Percentiles rank a stretch among this genome's conserved stretches.
phyloP scores from a whole-genome alignment of 1,140 invertebrate genomes.

The Agrypnia vestita region DNA sequence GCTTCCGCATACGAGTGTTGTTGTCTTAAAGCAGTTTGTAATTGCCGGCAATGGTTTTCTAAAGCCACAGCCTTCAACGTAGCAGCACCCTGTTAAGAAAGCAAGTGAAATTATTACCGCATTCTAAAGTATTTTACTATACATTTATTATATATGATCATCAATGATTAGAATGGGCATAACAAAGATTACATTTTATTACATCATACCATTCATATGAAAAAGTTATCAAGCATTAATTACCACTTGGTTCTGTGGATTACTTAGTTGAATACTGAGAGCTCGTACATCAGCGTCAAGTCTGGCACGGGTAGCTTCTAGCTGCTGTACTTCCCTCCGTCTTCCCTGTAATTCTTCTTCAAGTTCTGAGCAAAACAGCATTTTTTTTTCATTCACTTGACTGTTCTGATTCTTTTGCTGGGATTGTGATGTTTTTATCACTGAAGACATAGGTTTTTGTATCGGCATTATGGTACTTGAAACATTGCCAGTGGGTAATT shows the following conservation, averaged over 20 bases:
- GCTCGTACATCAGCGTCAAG: conserved; percentile 47
- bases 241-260: conserved; percentile 49
- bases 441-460: conserved; percentile 64
- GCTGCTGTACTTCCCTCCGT: conserved; percentile 60
- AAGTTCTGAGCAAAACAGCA: conserved; percentile 60
- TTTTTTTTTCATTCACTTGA: conserved; percentile 68
- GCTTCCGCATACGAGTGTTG: conserved; percentile 79
- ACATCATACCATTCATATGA: too few relatives aligned
- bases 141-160: not conserved
- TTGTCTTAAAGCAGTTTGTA: conserved; percentile 76
- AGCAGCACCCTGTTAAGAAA: conserved; percentile 26
- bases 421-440: not conserved
- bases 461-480: conserved; percentile 63
- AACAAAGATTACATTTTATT: conserved; percentile 4
- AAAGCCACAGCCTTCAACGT: conserved; percentile 66
- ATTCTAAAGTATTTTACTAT: not conserved
- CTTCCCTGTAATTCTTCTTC: conserved; percentile 55
- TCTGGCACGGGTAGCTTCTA: conserved; percentile 67
- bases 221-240: conserved; percentile 38
- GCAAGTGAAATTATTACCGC: not conserved
- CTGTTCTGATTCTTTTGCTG: conserved; percentile 60
- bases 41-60: conserved; percentile 77
- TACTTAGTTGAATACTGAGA: conserved; percentile 31
- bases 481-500: conserved; percentile 37
- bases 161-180: not conserved